These are phyloP conservation scores for Bos indicus DNA, from an alignment of 2,113 vertebrate genomes.

Conservation along the genomic window DNA sequence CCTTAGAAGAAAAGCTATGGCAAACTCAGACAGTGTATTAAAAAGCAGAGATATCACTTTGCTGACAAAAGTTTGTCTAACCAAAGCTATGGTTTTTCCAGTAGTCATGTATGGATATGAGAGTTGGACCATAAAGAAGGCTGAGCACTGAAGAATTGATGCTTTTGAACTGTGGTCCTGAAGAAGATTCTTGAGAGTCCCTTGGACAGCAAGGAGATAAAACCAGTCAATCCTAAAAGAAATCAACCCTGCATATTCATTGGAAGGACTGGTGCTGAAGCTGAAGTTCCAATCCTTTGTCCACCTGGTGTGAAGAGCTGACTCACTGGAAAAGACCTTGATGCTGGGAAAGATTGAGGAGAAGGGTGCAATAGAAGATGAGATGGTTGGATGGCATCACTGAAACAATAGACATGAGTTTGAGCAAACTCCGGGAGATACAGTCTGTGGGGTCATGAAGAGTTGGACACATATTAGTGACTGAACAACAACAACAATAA, in stretches of 20 bases:
- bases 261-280: background rate
- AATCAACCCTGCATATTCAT: background rate
- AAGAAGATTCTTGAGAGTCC: background rate
- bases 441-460: background rate
- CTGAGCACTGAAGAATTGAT: background rate
- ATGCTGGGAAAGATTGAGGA: background rate
- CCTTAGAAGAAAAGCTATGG: background rate
- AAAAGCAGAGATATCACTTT: background rate
- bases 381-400: background rate
- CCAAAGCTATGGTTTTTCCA: background rate
- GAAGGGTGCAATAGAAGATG: background rate
- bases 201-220: background rate
- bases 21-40: background rate
- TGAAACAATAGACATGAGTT: background rate
- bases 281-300: background rate
- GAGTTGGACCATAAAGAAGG: background rate
- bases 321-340: background rate
- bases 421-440: background rate
- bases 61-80: background rate
- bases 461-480: background rate
- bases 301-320: background rate
- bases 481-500: background rate
- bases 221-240: background rate
- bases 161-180: background rate
- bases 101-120: background rate